Percentiles rank a stretch among this genome's conserved stretches.
Evolutionary conservation across 2,113 vertebrate genomes (phyloP).

Genomic region (Rafetus swinhoei): DNA sequence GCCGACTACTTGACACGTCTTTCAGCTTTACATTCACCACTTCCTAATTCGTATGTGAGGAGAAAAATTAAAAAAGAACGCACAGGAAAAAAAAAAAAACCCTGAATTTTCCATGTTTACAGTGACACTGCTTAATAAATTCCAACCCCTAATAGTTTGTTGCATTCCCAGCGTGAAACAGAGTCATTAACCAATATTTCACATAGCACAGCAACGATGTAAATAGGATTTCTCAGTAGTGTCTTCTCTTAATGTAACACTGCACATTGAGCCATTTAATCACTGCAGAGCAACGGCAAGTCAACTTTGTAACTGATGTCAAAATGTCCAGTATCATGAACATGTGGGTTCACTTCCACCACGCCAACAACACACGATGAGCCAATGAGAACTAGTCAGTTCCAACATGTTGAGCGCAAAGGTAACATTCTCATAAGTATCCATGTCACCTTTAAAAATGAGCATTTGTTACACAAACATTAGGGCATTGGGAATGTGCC

Average conservation of each 20-base stretch:
- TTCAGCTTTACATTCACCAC: background rate
- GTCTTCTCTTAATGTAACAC: background rate
- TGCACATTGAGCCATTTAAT: background rate
- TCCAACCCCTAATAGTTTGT: background rate
- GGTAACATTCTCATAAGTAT: background rate
- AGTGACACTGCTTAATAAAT: background rate
- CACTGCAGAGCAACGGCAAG: background rate
- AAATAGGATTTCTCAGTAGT: background rate
- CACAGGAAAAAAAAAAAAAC: background rate
- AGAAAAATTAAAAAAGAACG: background rate
- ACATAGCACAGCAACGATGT: background rate
- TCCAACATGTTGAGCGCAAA: background rate
- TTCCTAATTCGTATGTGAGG: background rate
- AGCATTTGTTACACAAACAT: accelerated
- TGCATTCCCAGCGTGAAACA: background rate
- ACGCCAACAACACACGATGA: background rate
- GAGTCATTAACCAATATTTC: background rate
- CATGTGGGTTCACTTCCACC: background rate
- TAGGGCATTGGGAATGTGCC: background rate
- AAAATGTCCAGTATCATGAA: background rate
- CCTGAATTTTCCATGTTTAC: background rate
- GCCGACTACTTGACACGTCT: background rate
- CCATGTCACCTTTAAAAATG: background rate
- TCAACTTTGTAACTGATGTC: background rate
- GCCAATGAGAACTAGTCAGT: background rate